Percentiles rank a stretch among this genome's conserved stretches.
Conservation (phyloP, 2,797 vertebrate genomes). For the Leptatherina wallacei region DNA sequence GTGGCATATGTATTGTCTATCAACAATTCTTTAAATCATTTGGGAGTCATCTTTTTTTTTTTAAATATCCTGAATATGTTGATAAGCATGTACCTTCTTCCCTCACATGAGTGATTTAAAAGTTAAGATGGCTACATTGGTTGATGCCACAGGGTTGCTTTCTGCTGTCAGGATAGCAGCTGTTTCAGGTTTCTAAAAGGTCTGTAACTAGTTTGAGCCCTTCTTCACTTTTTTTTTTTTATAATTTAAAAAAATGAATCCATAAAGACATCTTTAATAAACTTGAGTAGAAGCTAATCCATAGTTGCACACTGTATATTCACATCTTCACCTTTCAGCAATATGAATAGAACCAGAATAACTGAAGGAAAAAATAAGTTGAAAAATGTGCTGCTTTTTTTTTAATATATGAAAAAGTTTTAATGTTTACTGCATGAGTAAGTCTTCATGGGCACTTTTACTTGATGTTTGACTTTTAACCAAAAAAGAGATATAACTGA, state of each 20-base stretch:
- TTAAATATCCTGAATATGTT: neutral
- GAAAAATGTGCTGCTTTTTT: slow-evolving; percentile 7
- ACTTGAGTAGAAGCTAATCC: neutral
- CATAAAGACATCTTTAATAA: neutral
- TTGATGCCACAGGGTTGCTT: neutral
- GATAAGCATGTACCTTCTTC: neutral
- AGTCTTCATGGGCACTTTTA: neutral
- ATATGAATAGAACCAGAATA: neutral
- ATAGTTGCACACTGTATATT: neutral
- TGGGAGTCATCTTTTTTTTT: neutral
- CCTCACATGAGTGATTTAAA: neutral
- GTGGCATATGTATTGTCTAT: too few relatives aligned
- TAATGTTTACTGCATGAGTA: neutral
- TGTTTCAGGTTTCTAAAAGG: neutral
- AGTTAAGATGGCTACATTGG: neutral
- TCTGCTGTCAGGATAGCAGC: neutral
- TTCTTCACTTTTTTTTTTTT: neutral
- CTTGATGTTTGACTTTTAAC: slow-evolving; percentile 1
- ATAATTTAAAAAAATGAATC: neutral
- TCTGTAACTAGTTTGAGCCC: neutral
- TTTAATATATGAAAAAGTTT: neutral
- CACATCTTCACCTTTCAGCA: slow-evolving; percentile 3
- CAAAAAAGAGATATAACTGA: neutral
- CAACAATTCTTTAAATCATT: too few relatives aligned
- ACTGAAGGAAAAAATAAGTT: neutral